A percentile compares a stretch with the other conserved stretches of the same genome.
Conservation (phyloP, 1,140 invertebrate genomes). For the Orchestia grillus region DNA sequence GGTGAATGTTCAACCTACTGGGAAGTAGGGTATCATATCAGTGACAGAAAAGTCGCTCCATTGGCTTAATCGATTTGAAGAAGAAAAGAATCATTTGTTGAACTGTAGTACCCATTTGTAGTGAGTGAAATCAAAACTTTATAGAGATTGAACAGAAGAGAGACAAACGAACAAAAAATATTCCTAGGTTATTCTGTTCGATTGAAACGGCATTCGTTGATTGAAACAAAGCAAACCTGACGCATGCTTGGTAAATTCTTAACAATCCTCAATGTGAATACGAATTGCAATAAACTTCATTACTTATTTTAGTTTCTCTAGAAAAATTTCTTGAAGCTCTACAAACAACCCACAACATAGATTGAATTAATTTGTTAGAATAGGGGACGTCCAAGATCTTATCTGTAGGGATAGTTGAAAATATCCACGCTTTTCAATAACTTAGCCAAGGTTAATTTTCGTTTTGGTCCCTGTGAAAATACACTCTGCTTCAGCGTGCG, state of each 20-base stretch:
- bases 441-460: too few relatives aligned
- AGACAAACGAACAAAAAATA: not conserved
- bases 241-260: not conserved
- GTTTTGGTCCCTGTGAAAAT: too few relatives aligned
- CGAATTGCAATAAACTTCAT: not conserved
- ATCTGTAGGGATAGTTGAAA: too few relatives aligned
- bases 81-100: too few relatives aligned
- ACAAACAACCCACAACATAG: not conserved
- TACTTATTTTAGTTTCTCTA: not conserved
- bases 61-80: not conserved
- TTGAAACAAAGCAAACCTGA: not conserved
- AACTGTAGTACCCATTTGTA: too few relatives aligned
- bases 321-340: not conserved
- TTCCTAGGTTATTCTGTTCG: not conserved
- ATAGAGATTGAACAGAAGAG: not conserved
- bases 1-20: not conserved
- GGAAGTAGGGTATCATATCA: not conserved
- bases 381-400: too few relatives aligned
- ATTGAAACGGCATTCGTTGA: not conserved
- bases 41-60: not conserved
- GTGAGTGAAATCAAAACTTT: not conserved
- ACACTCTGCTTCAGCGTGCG: too few relatives aligned
- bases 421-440: too few relatives aligned
- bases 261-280: not conserved
- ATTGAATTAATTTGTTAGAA: not conserved